Conservation (phyloP, 1,140 invertebrate species). For the Andricus grossulariae region DNA sequence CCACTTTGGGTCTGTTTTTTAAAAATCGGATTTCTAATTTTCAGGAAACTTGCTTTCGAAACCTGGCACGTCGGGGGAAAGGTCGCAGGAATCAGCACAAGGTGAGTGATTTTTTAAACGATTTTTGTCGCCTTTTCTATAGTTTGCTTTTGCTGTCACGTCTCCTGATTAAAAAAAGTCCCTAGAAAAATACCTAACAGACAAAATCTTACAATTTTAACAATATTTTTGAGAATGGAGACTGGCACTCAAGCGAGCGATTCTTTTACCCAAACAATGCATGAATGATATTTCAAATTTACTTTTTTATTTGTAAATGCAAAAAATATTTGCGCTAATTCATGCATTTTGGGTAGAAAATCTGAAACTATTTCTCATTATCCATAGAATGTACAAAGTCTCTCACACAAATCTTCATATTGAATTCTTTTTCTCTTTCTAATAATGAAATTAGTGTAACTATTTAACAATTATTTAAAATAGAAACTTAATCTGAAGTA, state of each 20-base stretch:
- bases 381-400: constrained; percentile 55
- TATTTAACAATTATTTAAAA: constrained; percentile 38
- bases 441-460: constrained; percentile 58
- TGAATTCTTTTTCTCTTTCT: constrained; percentile 58
- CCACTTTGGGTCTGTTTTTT: constrained; percentile 18
- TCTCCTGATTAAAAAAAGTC: constrained; percentile 22
- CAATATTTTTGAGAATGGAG: constrained; percentile 12
- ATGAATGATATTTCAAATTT: constrained; percentile 20
- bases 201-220: background rate
- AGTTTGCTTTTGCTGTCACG: constrained; percentile 56
- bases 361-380: constrained; percentile 44
- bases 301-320: background rate
- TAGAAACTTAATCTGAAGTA: constrained; percentile 40
- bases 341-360: constrained; percentile 51
- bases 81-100: constrained; percentile 72
- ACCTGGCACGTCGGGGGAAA: constrained; percentile 73
- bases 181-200: background rate
- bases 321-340: background rate
- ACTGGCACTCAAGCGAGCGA: constrained; percentile 45
- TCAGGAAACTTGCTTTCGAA: constrained; percentile 73
- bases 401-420: constrained; percentile 51
- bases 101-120: constrained; percentile 68
- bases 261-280: constrained; percentile 40
- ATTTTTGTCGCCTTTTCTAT: constrained; percentile 44
- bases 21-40: constrained; percentile 46